Evolutionary conservation across 2,113 vertebrate genomes (phyloP), one percentile per base, ranked within the genome.

Genomic region (Tenebrosternarchus preto): DNA sequence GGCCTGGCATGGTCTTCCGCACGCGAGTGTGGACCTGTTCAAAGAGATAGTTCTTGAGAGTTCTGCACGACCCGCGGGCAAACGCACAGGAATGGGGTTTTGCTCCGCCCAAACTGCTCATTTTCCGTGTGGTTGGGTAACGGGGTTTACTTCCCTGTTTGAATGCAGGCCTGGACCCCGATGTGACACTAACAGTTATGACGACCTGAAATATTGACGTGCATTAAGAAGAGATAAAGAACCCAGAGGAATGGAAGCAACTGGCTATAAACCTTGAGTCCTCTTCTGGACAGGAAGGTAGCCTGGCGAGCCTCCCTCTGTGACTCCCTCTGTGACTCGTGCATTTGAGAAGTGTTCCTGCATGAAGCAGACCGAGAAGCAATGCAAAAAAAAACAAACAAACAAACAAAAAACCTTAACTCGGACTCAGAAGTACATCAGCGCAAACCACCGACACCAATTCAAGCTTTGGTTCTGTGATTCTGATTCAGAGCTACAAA

Each of bases 231-330:
- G n/a, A 66, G 3, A 29, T n/a, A 31, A 57, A 55, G 17, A 22
- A 8, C 5, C n/a, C 5, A 50, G 12, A 68, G 59, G 61, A 50
- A 73, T 22, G 19, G 5, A 59, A 11, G 5, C 11, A 29, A 29
- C 56, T 12, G 11, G 69, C 7, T 12, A 17, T 11, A 43, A 90
- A 98, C 97, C 95, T 98, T 97, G 59, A 99, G 88, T 76, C 97
- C 97, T 85, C 97, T 94, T 89, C 92, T 93, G 83, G 95, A 95
- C 46, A 99, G 94, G 90, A 97, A 99, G 0, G 95, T 98, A 87
- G 97, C 96, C 86, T 98, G 97, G 57, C 97, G 95, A 3, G 93
- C 93, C 22, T 98, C 96, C 84, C 94, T 95, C 90, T 95, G 96
- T 4, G 84, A 78, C 22, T 98, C 96, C 84, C 94, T 95, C 90